Percentiles rank a stretch among this genome's conserved stretches.
phyloP scores from a whole-genome alignment of 2,888 invertebrate genomes.

The Tortricodes alternella region DNA sequence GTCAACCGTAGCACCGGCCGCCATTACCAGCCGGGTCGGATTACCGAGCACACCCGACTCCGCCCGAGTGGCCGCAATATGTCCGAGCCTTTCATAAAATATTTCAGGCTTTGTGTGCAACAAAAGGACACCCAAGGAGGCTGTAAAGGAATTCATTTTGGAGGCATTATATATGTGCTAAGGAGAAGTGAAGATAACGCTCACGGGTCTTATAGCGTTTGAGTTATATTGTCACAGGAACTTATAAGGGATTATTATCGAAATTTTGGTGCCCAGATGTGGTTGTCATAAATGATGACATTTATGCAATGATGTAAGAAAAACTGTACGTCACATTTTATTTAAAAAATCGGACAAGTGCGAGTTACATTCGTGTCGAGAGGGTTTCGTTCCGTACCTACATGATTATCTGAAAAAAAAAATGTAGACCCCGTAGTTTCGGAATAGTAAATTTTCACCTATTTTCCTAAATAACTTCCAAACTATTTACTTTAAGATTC shows the following conservation, averaged over 20 bases:
- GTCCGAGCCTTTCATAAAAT: conserved; percentile 27
- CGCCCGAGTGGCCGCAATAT: conserved; percentile 25
- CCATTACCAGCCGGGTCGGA: conserved; percentile 23
- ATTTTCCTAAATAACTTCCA: no score
- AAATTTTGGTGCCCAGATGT: no score
- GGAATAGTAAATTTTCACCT: no score
- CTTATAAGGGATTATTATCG: background rate
- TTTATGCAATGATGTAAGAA: no score
- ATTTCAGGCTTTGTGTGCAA: conserved; percentile 29
- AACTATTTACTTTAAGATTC: no score
- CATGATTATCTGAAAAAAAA: no score
- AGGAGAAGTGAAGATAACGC: conserved; percentile 13
- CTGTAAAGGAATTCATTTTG: conserved; percentile 29
- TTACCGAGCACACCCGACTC: conserved; percentile 10
- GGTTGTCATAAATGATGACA: no score
- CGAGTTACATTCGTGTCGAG: no score
- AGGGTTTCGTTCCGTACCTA: no score
- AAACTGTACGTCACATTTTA: no score
- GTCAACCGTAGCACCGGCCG: conserved; percentile 1
- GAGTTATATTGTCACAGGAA: background rate
- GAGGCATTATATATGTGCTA: conserved; percentile 17
- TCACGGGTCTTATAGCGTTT: background rate
- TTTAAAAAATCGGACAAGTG: no score
- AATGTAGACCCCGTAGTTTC: no score
- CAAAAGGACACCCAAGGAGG: conserved; percentile 29